These are phyloP conservation scores for Mythimna vitellina DNA, from an alignment of 2,888 invertebrate genomes.

Conservation along the genomic window DNA sequence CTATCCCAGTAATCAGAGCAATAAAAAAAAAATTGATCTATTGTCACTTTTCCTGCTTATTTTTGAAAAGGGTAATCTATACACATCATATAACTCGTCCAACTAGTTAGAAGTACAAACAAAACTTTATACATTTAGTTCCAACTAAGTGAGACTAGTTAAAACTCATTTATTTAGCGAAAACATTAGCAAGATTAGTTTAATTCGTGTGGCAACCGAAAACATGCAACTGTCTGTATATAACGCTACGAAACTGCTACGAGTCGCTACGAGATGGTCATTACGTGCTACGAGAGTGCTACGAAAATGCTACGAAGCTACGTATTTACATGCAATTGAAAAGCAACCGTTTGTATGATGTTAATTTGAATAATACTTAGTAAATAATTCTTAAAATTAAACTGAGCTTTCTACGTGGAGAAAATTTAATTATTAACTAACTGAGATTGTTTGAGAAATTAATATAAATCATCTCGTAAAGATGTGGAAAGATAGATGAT, in stretches of 20 bases:
- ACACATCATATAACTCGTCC: background rate
- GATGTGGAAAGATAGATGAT: too few species aligned
- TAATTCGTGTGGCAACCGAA: conserved; percentile 44
- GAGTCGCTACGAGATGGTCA: conserved; percentile 44
- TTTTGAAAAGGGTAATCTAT: background rate
- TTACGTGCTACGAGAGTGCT: conserved; percentile 57
- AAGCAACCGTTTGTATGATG: conserved; percentile 17
- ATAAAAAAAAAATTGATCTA: too few species aligned
- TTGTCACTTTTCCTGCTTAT: too few species aligned
- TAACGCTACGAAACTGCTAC: conserved; percentile 46
- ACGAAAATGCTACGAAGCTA: conserved; percentile 53
- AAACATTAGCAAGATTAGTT: conserved; percentile 53
- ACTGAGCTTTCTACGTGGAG: background rate
- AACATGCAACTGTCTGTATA: conserved; percentile 55
- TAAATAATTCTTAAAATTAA: conserved; percentile 7
- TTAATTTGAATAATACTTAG: conserved; percentile 17
- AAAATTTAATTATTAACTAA: background rate
- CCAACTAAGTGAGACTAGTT: conserved; percentile 34
- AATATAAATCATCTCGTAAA: background rate
- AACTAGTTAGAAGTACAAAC: background rate
- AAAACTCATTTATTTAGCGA: conserved; percentile 39
- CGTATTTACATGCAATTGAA: conserved; percentile 44
- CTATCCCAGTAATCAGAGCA: too few species aligned
- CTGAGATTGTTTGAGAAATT: background rate
- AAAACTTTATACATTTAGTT: conserved; percentile 7